Evolutionary conservation across 35 echinoderm and acorn worm genomes (phyloP).

Genomic region (Hemicentrotus pulcherrimus): DNA sequence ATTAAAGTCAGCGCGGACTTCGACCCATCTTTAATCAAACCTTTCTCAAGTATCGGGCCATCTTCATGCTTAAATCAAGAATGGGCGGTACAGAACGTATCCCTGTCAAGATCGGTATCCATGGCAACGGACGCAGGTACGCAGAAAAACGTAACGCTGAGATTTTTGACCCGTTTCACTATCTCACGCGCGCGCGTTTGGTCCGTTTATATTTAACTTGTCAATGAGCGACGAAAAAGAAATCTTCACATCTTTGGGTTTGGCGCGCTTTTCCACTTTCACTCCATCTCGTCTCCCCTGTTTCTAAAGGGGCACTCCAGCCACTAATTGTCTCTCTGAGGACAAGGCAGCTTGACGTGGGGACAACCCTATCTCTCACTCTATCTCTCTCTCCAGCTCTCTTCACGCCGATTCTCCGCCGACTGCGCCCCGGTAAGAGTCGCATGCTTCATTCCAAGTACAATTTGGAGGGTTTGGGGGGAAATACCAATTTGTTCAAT

Average conservation of each 20-base stretch:
- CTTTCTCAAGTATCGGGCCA: neutral
- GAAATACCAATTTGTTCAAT: constrained; percentile 57
- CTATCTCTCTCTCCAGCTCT: constrained; percentile 26
- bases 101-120: neutral
- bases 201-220: neutral
- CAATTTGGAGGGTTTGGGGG: constrained; percentile 49
- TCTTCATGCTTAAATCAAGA: constrained; percentile 30
- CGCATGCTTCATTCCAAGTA: constrained; percentile 37
- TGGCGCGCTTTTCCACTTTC: constrained; percentile 7
- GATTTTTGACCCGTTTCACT: neutral
- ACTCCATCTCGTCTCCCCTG: neutral
- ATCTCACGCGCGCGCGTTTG: neutral
- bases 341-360: constrained; percentile 34
- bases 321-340: constrained; percentile 47
- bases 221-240: neutral
- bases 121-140: neutral
- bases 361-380: neutral
- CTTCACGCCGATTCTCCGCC: constrained; percentile 28
- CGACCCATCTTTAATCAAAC: constrained; percentile 39
- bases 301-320: constrained; percentile 37
- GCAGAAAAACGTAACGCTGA: neutral
- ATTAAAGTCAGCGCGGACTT: neutral
- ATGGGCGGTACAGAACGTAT: constrained; percentile 16
- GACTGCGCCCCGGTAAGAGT: constrained; percentile 46
- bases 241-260: neutral